Evolutionary conservation across 2,797 vertebrate species (phyloP), one percentile per base, ranked within the genome.

Genomic region (Microcaecilia unicolor): DNA sequence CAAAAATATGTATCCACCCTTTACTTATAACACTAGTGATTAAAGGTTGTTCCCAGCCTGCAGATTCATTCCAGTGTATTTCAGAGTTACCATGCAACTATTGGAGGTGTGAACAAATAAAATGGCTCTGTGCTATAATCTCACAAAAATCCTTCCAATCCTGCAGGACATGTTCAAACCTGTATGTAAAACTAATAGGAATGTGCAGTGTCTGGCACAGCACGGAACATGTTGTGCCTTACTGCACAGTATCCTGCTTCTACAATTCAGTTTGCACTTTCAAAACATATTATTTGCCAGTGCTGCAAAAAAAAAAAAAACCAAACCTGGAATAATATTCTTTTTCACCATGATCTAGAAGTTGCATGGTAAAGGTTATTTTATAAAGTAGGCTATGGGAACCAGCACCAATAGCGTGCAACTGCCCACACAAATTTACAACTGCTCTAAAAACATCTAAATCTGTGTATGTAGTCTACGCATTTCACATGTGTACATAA

Each of bases 41-140:
- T 10, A 18, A 24, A 10, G 32, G 44, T 51, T 44, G 3, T 34
- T 32, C 40, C 13, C 28, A 34, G 21, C 13, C 10, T 11, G 14
- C 10, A 4, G 26, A 37, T 43, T 35, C 0, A 34, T 19, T 35
- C 37, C 47, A 14, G 48, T 10, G 13, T 46, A 0, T 28, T 39
- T 44, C 10, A 35, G n/a, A n/a, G 12, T 15, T 37, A 23, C n/a
- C 35, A 28, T 4, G 4, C 31, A 34, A 4, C 30, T 36, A 2
- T 22, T 23, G 37, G 34, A 34, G 17, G 21, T 12, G 7, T 37
- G 19, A 51, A 41, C 14, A 52, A 43, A 51, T 43, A 48, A 53
- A 34, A 4, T 25, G 4, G 22, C 17, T 54, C 30, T 42, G 18
- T 43, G 61, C 25, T 51, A 11, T 14, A 31, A 3, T 48, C 13